A percentile compares a stretch with the other conserved stretches of the same genome.
These are phyloP conservation scores for Puffinus mauretanicus DNA, from an alignment of 2,113 vertebrate species.

Conservation along the genomic window DNA sequence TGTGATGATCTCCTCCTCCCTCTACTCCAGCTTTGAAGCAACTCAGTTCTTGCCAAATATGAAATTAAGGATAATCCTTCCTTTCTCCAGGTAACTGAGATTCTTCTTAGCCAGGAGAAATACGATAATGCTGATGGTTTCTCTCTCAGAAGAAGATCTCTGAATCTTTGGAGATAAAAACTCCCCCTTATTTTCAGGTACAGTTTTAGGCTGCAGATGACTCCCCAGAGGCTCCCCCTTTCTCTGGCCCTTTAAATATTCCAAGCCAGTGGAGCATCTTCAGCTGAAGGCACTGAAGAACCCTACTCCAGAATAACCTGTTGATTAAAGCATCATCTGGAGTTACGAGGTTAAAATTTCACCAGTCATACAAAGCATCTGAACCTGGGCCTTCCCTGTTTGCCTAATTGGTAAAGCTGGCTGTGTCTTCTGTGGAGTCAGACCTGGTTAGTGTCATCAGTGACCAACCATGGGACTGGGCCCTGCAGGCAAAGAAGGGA, in stretches of 20 bases:
- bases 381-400: not conserved
- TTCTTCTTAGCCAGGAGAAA: not conserved
- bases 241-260: not conserved
- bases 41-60: not conserved
- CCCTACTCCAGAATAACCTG: not conserved
- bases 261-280: not conserved
- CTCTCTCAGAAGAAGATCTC: not conserved
- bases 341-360: not conserved
- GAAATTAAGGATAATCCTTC: not conserved
- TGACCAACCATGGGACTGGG: not conserved
- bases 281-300: not conserved
- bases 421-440: not conserved
- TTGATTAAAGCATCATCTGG: not conserved
- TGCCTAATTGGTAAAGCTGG: not conserved
- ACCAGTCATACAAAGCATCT: not conserved
- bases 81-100: not conserved
- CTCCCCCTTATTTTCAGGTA: not conserved
- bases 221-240: not conserved
- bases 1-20: not conserved
- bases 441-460: not conserved
- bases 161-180: not conserved
- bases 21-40: not conserved
- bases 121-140: not conserved
- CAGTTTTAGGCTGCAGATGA: not conserved
- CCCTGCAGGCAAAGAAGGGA: not conserved